These are phyloP conservation scores for Oncorhynchus tshawytscha DNA, from an alignment of 2,113 vertebrate genomes.

Conservation along the genomic window DNA sequence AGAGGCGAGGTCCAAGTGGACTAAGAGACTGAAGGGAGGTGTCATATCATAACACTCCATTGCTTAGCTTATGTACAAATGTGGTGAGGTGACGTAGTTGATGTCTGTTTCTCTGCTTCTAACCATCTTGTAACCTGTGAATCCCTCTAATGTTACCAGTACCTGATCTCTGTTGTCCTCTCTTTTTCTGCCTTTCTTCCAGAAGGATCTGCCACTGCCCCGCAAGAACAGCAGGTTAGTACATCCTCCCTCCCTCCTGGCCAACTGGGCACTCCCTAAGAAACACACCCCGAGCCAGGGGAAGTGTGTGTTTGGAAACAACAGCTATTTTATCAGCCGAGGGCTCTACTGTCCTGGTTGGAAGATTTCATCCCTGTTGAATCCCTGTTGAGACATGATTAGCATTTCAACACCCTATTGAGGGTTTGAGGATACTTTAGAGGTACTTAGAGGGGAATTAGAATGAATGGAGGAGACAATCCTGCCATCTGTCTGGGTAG, in stretches of 20 bases:
- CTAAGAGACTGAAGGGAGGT: too few relatives aligned
- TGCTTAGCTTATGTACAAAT: too few relatives aligned
- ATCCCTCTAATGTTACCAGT: conserved; percentile 20
- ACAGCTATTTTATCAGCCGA: background rate
- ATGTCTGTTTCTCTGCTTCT: background rate
- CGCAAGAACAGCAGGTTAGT: conserved; percentile 81
- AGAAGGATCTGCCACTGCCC: conserved; percentile 79
- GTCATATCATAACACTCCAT: too few relatives aligned
- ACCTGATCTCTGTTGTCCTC: conserved; percentile 48
- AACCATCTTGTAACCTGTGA: too few relatives aligned
- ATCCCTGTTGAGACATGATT: conserved; percentile 10
- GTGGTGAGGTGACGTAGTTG: background rate
- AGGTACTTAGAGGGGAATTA: background rate
- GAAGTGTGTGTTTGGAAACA: background rate
- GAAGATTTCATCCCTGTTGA: background rate
- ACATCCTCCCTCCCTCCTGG: background rate
- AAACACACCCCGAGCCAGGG: conserved; percentile 10
- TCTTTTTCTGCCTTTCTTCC: conserved; percentile 52
- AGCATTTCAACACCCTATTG: background rate
- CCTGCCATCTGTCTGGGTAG: background rate
- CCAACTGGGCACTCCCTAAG: background rate
- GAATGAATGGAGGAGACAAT: conserved; percentile 15
- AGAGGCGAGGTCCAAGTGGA: too few relatives aligned
- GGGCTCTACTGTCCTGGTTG: conserved; percentile 1
- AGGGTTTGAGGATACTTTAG: background rate